Evolutionary conservation across 2,113 vertebrate genomes (phyloP).

Genomic region (Hipposideros armiger): DNA sequence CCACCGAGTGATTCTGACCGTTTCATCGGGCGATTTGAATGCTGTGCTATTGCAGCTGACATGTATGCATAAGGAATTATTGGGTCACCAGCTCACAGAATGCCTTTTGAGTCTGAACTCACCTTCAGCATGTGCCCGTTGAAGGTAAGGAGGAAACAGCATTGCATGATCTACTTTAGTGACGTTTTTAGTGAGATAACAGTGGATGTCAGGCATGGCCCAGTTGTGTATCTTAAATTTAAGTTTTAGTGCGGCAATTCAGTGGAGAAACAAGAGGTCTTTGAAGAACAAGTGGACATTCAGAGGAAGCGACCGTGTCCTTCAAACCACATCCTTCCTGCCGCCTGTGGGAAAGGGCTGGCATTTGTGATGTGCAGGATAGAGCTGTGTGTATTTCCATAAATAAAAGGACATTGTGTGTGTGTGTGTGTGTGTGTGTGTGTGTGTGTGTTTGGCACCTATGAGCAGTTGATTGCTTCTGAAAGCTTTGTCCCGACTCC

Average conservation of each 20-base stretch:
- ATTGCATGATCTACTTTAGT: neutral
- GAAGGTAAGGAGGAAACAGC: slow-evolving; percentile 71
- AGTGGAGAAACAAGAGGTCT: slow-evolving; percentile 62
- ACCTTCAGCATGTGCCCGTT: slow-evolving; percentile 60
- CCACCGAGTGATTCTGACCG: slow-evolving; percentile 74
- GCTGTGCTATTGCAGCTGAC: slow-evolving; percentile 67
- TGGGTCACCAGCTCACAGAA: slow-evolving; percentile 39
- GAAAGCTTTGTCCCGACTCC: slow-evolving; percentile 77
- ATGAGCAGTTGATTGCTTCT: slow-evolving; percentile 55
- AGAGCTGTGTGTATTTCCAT: slow-evolving; percentile 63
- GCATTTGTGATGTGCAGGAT: slow-evolving; percentile 69
- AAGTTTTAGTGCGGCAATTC: neutral
- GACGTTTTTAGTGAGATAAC: slow-evolving; percentile 12
- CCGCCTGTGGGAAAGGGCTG: slow-evolving; percentile 72
- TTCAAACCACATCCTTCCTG: slow-evolving; percentile 75
- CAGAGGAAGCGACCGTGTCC: slow-evolving; percentile 60
- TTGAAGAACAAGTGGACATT: slow-evolving; percentile 61
- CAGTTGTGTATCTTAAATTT: neutral
- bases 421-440: slow-evolving; percentile 51
- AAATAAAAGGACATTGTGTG: slow-evolving; percentile 66
- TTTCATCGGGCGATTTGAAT: slow-evolving; percentile 75
- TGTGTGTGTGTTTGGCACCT: slow-evolving; percentile 69
- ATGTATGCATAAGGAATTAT: slow-evolving; percentile 68
- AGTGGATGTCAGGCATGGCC: neutral
- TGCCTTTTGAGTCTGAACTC: slow-evolving; percentile 52